Base-by-base conservation (phyloP, 2,113 vertebrate species). In the Plecturocebus donacophilus region DNA sequence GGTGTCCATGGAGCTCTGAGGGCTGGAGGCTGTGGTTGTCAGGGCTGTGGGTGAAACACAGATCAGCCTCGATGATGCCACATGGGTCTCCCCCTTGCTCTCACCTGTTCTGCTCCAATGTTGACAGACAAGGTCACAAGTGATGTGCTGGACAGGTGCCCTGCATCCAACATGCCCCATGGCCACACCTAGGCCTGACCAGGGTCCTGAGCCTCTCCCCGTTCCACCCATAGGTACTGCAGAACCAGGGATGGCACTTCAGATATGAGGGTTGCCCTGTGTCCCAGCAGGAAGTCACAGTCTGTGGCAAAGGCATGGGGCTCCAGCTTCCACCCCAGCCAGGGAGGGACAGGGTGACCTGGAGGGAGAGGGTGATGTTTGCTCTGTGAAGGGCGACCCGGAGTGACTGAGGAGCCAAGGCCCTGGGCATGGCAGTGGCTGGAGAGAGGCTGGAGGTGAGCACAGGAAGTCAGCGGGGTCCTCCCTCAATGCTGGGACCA, bases 21-120 rank as follows among this genome's bases (percentile, higher is more conserved):
- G 5, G 7, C 7, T 17, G 13, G 20, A 27, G 52, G 1, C 32
- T 86, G 35, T 7, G 3, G 19, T 56, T 23, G 54, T 3, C 8
- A 1, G 1, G 30, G 2, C 54, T 47, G n/a, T 77, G n/a, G 14
- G 3, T 23, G 23, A 79, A 83, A 49, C 61, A 58, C 20, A 19
- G 1, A 14, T 87, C 45, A 80, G 45, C 8, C 2, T 20, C 1
- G 0, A 8, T 35, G 58, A 17, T 9, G 0, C 3, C 25, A 0
- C 23, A 1, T 3, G 52, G 16, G 2, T 76, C 56, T 56, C 42
- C 42, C 14, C 3, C 52, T 30, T 25, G 35, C 17, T 1, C 3
- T 27, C 35, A 20, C 35, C 7, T 4, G 8, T 2, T 21, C 21
- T 23, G 5, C 38, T 81, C 91, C 54, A 47, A 17, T 12, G 14